Evolutionary conservation across 1,140 invertebrate species (phyloP), one percentile per base, ranked within the genome.

Genomic region (Octopus sinensis): DNA sequence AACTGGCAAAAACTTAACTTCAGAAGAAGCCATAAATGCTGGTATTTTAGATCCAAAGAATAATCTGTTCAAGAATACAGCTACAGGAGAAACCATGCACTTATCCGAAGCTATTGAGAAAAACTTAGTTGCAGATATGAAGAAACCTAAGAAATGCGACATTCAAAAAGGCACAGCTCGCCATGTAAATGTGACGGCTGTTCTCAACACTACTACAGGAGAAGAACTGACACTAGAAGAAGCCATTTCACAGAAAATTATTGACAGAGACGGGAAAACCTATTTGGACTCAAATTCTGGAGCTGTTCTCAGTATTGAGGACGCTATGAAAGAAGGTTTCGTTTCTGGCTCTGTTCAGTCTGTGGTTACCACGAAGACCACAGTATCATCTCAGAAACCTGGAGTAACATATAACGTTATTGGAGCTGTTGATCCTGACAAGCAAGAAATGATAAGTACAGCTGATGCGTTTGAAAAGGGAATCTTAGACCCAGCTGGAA

Each of bases 361-460:
- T 6, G 78, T 86, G 5, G 83, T 85, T 5, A 87, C 86, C n/a
- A 86, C 94, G 81, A 91, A 87, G 62, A 87, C 85, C 53, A 86
- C 85, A 68, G 79, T 84, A 4, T 86, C 84, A 10, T 84, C 84
- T 0, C 83, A 85, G 53, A 84, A 84, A 83, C 82, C 86, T 54
- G 81, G 82, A 9, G 80, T 84, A 6, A 87, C 86, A 51, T 86
- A 86, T 80, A 87, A 86, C 79, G 86, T 89, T 97, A 85, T 93
- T 94, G 71, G 96, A 95, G 92, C 96, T 95, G 5, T 93, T 96
- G 93, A 97, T 95, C 53, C 92, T 97, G 30, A 96, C 10, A 80
- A 80, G 54, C 86, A 85, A 7, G 81, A 80, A 51, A 81, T 86
- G 62, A 76, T 90, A 5, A 83, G 79, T 82, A 85, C 87, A 62